Evolutionary conservation across 2,113 vertebrate genomes (phyloP), one percentile per base, ranked within the genome.

Genomic region (Rhineura floridana): DNA sequence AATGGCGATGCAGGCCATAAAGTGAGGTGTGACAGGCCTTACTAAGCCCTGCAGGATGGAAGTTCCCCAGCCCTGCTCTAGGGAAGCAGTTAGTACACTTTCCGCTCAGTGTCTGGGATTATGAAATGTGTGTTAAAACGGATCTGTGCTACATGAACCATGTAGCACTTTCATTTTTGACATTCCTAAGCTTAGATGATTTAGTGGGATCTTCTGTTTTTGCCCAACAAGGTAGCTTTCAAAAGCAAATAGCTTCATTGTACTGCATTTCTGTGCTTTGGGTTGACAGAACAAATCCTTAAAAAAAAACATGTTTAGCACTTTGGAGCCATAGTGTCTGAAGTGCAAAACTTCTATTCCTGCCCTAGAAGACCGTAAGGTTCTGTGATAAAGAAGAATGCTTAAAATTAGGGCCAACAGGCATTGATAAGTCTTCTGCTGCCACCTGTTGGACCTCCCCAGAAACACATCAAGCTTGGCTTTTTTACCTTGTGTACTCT

Each of bases 401-500:
- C 23, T 79, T 67, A 44, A 67, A 78, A 39, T 52, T 79, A 65
- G 8, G 67, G 6, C 50, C 15, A 25, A 15, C 46, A 4, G 15
- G 19, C n/a, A 81, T 2, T 9, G 30, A 10, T 23, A 36, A 90
- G 87, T 70, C 83, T 55, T 70, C 73, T 94, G 91, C 92, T 95
- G 93, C 95, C 94, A 36, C 92, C 95, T 96, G 85, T 92, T 94
- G 94, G 93, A 52, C 52, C 36, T 28, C 30, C 42, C 19, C 42
- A 48, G 42, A 75, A 81, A 73, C 12, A 15, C 19, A 2, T 50
- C 36, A 44, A 19, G 21, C 55, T 42, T 1, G 25, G 69, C 13
- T 36, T 73, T 73, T 72, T 25, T 5, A 4, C 28, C 17, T 50
- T 50, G 23, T 5, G 17, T 17, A 33, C 30, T 62, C 50, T 13